phyloP scores from a whole-genome alignment of 2,797 vertebrate species.

The Odontamblyopus lacepedii region DNA sequence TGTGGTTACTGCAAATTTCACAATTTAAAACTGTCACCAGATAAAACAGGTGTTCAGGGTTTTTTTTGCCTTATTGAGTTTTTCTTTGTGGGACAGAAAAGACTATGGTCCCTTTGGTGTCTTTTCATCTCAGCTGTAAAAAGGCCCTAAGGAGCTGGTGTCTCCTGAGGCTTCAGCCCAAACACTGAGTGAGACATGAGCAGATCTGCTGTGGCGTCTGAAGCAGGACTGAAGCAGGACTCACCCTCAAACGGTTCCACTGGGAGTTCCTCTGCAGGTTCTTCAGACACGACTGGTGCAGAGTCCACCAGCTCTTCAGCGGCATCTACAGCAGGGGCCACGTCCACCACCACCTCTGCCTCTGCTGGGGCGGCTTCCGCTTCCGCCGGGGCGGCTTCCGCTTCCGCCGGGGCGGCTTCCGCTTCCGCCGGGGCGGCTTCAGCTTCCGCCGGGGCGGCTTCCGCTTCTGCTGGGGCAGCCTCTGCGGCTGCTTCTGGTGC shows the following conservation, averaged over 20 bases:
- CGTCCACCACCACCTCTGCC: conserved; percentile 10
- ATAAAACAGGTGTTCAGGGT: no score
- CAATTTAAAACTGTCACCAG: no score
- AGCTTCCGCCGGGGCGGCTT: no score
- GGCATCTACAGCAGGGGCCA: conserved; percentile 16
- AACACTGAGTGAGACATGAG: conserved; percentile 5
- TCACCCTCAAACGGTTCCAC: conserved; percentile 41
- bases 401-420: no score
- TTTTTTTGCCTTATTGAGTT: no score
- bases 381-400: no score
- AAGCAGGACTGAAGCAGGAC: neutral
- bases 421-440: no score
- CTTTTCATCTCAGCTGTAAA: neutral
- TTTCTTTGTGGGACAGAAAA: no score
- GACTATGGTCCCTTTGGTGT: neutral
- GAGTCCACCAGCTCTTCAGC: conserved; percentile 49
- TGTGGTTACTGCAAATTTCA: no score
- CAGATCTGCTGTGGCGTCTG: conserved; percentile 4
- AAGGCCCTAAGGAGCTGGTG: neutral
- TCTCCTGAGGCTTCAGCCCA: neutral
- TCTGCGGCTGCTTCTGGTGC: neutral
- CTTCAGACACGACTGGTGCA: conserved; percentile 41
- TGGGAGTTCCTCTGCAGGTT: conserved; percentile 34
- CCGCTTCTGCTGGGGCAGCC: neutral
- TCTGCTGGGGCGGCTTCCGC: neutral